These are phyloP conservation scores for Clostera curtula DNA, from an alignment of 2,888 invertebrate species.

Conservation along the genomic window DNA sequence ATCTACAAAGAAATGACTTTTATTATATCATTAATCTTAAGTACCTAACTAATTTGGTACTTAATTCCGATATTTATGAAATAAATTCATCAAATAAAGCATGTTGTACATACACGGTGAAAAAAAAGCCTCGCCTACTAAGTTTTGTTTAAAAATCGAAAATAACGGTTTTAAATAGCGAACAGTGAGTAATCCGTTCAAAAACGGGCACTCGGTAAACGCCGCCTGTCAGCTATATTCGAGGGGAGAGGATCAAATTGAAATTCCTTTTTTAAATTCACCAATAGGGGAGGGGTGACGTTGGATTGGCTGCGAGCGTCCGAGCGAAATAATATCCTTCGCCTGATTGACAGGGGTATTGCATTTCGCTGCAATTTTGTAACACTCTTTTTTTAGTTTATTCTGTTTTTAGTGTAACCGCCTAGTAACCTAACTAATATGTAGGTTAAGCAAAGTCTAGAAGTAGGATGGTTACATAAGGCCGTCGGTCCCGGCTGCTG, in stretches of 20 bases:
- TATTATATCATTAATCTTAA: too few relatives aligned
- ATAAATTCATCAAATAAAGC: too few relatives aligned
- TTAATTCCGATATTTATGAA: too few relatives aligned
- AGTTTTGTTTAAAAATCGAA: conserved; percentile 2
- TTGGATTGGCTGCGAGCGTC: conserved; percentile 60
- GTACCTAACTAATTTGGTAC: too few relatives aligned
- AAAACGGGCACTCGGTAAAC: conserved; percentile 25
- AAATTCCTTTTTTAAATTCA: conserved; percentile 71
- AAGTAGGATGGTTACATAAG: too few relatives aligned
- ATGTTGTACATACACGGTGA: conserved; percentile 4
- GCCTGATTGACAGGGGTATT: conserved; percentile 51
- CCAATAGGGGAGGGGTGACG: conserved; percentile 63
- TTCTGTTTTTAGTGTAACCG: conserved; percentile 20
- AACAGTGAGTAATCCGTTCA: conserved; percentile 26
- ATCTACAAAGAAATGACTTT: too few relatives aligned
- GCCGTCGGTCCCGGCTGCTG: too few relatives aligned
- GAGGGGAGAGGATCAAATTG: conserved; percentile 67
- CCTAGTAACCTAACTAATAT: conserved; percentile 22
- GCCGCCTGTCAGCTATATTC: conserved; percentile 46
- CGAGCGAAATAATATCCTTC: conserved; percentile 58
- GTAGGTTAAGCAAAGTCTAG: neutral
- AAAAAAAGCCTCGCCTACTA: conserved; percentile 1
- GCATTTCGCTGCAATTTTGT: conserved; percentile 17
- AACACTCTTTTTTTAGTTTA: conserved; percentile 2
- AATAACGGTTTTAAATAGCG: conserved; percentile 21